These are phyloP conservation scores for Drosophila ustulata DNA, from an alignment of 2,888 invertebrate species.

Conservation along the genomic window DNA sequence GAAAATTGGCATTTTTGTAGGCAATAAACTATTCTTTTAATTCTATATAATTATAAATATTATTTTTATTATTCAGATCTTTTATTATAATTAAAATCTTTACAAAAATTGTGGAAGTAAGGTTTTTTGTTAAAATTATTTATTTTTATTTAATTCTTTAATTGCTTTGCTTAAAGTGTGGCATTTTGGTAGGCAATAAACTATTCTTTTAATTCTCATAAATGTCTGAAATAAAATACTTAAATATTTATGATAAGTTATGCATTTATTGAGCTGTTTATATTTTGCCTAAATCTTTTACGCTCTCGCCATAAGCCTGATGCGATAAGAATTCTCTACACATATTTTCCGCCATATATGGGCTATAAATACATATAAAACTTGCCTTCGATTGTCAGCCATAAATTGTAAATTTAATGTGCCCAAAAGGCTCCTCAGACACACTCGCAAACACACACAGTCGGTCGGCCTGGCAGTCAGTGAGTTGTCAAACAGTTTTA, in stretches of 20 bases:
- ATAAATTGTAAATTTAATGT: conserved; percentile 78
- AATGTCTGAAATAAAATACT: neutral
- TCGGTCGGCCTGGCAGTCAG: conserved; percentile 38
- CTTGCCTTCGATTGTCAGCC: conserved; percentile 54
- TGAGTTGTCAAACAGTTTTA: conserved; percentile 77
- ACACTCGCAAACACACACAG: conserved; percentile 15
- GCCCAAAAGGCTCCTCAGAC: conserved; percentile 44
- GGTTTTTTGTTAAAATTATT: neutral
- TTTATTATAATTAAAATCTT: neutral
- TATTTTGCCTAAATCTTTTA: conserved; percentile 19
- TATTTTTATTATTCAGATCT: neutral
- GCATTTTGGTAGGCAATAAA: too few relatives aligned
- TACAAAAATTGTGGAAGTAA: neutral
- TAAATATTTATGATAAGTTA: conserved; percentile 13
- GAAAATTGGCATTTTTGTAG: too few relatives aligned
- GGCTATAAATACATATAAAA: conserved; percentile 40
- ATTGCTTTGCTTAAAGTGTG: too few relatives aligned
- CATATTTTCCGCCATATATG: conserved; percentile 10
- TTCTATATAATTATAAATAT: too few relatives aligned
- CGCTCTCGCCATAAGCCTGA: neutral
- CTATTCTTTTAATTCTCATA: too few relatives aligned
- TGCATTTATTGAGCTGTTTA: conserved; percentile 8
- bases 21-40: too few relatives aligned
- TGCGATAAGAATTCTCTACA: conserved; percentile 2
- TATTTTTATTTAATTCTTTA: too few relatives aligned